Base-by-base conservation (phyloP, 2,888 invertebrate genomes). In the Acanthococcus lagerstroemiae region DNA sequence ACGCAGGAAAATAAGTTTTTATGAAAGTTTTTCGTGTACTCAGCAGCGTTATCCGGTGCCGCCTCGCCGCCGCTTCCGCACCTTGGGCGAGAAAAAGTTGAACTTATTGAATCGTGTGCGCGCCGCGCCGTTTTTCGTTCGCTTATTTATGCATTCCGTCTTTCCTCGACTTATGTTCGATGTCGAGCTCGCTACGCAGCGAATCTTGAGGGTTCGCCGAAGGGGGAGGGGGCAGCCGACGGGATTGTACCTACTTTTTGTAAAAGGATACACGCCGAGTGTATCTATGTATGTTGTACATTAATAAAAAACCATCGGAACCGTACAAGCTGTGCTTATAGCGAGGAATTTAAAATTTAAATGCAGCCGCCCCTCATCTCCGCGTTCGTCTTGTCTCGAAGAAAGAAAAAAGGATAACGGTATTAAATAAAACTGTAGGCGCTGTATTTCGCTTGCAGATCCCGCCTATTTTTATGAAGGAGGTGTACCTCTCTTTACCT, bases 121-220 rank as follows among this genome's bases (percentile, higher is more conserved):
- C n/a, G n/a, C 37, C 12, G 37, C 37, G 37, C 44, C 45, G 57
- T 37, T n/a, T n/a, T n/a, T n/a, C n/a, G n/a, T n/a, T n/a, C 61
- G 61, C 52, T 61, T 61, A 61, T 52, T 61, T 61, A 61, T 61
- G 61, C 61, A 61, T 61, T 61, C 61, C 61, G 52, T 61, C 52
- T 61, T 61, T 61, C 52, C 61, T 60, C 30, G 30, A 27, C 21
- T 56, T 37, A 37, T 45, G 45, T 61, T 50, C 52, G 24, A 19
- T 9, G 12, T 48, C 19, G 37, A 26, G 22, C 25, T 58, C 44
- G 56, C 22, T 12, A 15, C 37, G 56, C 4, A 45, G 15, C 4
- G 46, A 45, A 45, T 5, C 4, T 17, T 21, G 22, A 52, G 24
- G 15, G n/a, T 15, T 22, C 5, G 4, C 24, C 15, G 52, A 24